Evolutionary conservation across 2,113 vertebrate species (phyloP).

Genomic region (Ornithorhynchus anatinus): DNA sequence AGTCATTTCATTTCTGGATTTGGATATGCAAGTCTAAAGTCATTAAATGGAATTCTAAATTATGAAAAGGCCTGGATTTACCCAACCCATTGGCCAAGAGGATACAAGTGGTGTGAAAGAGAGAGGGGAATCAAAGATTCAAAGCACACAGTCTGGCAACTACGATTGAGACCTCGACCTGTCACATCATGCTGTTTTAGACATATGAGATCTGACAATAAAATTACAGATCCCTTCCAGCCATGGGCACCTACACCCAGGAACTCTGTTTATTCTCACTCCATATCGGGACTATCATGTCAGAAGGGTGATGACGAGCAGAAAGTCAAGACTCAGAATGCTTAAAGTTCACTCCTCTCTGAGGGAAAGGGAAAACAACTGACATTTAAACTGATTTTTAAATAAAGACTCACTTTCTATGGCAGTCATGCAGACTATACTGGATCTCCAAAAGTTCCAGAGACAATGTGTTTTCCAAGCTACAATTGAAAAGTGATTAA

Average conservation of each 20-base stretch:
- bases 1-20: not conserved
- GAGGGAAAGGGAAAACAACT: accelerated
- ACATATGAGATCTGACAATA: conserved; percentile 24
- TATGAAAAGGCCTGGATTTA: not conserved
- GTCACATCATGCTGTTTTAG: conserved; percentile 36
- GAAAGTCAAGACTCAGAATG: not conserved
- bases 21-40: not conserved
- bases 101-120: not conserved
- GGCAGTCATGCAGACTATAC: not conserved
- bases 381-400: not conserved
- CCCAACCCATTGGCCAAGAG: not conserved
- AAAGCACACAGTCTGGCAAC: conserved; percentile 17
- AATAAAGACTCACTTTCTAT: not conserved
- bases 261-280: not conserved
- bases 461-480: conserved; percentile 18
- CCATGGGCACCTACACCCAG: conserved; percentile 3
- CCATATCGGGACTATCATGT: not conserved
- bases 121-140: conserved; percentile 12
- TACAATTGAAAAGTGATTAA: conserved; percentile 7
- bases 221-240: conserved; percentile 14
- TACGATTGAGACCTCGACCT: conserved; percentile 14
- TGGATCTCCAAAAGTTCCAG: conserved; percentile 21
- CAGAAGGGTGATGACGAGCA: not conserved
- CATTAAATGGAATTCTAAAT: conserved; percentile 4
- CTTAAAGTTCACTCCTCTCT: not conserved